Conservation (phyloP, 2,888 invertebrate species). For the Luperina nickerlii region DNA sequence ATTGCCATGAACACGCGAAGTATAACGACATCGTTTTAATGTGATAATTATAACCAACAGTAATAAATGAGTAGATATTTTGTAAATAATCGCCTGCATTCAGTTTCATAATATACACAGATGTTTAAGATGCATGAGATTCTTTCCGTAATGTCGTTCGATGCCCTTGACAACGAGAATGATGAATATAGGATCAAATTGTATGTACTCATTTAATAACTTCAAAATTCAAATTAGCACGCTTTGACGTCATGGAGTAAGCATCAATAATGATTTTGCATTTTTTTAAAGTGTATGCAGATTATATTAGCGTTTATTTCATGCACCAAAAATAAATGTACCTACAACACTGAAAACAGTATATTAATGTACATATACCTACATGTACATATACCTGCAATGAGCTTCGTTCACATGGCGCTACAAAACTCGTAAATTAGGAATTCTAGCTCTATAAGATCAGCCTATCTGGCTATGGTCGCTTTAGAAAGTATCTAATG, state of each 20-base stretch:
- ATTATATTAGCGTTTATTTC: not conserved
- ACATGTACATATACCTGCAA: not conserved
- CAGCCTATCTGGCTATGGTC: not conserved
- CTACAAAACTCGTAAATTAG: not conserved
- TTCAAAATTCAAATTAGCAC: constrained; percentile 31
- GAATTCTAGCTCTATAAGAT: not conserved
- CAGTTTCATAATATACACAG: not conserved
- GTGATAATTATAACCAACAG: constrained; percentile 14
- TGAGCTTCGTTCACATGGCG: not conserved
- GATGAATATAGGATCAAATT: not conserved
- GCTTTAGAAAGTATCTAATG: not conserved
- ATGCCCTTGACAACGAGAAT: constrained; percentile 27
- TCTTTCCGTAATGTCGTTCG: not conserved
- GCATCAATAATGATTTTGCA: not conserved
- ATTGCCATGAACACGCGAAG: constrained; percentile 17
- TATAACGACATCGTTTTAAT: constrained; percentile 28
- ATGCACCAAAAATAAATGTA: not conserved
- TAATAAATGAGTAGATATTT: constrained; percentile 14
- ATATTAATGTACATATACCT: not conserved
- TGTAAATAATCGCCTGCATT: constrained; percentile 25
- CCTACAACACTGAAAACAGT: not conserved
- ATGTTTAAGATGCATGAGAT: constrained; percentile 9
- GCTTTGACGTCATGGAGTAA: constrained; percentile 30
- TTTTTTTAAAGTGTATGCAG: not conserved
- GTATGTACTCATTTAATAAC: constrained; percentile 29